A percentile compares a stretch with the other conserved stretches of the same genome.
phyloP scores from a whole-genome alignment of 2,113 vertebrate genomes.

The Spea bombifrons region DNA sequence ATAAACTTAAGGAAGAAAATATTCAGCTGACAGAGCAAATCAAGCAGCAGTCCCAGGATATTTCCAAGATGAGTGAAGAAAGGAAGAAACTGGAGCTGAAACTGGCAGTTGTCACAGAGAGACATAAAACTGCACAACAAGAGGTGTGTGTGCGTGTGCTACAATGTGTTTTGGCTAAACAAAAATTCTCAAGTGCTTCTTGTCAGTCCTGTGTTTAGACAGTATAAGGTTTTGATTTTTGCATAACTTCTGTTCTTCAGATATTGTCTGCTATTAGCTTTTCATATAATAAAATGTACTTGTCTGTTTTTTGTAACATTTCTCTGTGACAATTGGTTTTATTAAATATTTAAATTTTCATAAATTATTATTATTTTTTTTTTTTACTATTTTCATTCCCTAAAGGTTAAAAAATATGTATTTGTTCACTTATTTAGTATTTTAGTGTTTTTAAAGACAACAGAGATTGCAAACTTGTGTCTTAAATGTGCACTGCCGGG shows the following conservation, averaged over 20 bases:
- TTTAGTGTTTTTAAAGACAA: too few relatives aligned
- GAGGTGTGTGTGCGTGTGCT: constrained; percentile 51
- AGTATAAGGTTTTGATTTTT: constrained; percentile 33
- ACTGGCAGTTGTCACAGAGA: constrained; percentile 60
- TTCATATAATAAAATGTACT: constrained; percentile 14
- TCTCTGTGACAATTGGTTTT: background rate
- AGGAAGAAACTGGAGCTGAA: constrained; percentile 60
- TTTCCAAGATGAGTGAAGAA: constrained; percentile 53
- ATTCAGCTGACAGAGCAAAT: constrained; percentile 56
- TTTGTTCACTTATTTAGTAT: too few relatives aligned
- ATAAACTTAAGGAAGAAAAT: constrained; percentile 57
- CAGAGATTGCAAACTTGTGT: too few relatives aligned
- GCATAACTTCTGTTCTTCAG: constrained; percentile 27
- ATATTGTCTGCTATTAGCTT: constrained; percentile 24
- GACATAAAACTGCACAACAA: constrained; percentile 55
- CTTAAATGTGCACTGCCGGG: too few relatives aligned
- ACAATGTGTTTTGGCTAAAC: background rate
- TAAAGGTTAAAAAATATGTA: too few relatives aligned
- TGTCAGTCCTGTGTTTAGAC: constrained; percentile 27
- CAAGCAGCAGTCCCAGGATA: constrained; percentile 55
- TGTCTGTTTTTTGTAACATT: background rate
- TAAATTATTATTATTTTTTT: too few relatives aligned
- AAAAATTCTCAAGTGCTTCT: constrained; percentile 18
- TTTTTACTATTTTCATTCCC: too few relatives aligned
- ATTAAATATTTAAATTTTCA: too few relatives aligned